Base-by-base conservation (phyloP, 2,113 vertebrate genomes). In the Heloderma charlesbogerti region DNA sequence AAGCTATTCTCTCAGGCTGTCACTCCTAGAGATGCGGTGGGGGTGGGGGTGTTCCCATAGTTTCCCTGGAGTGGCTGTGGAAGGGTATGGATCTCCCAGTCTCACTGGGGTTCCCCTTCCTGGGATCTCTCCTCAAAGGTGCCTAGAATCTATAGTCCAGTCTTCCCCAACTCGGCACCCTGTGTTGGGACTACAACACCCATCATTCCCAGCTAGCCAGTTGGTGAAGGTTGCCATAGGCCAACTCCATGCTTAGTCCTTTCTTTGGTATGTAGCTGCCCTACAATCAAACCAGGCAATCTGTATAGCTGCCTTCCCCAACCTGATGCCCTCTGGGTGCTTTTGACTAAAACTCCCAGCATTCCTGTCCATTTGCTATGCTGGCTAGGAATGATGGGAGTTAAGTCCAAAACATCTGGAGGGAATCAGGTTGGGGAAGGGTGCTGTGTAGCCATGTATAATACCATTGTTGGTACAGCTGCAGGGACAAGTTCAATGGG, bases 21-120 rank as follows among this genome's bases (percentile, higher is more conserved):
- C 1, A 51, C 63, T 95, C 91, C 75, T 84, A 88, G 37, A 87
- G 66, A 90, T 48, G 92, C 67, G 60, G 18, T 20, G 60, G 31
- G 90, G 91, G 88, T 93, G 40, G 37, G 69, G 86, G 63, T n/a
- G 9, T 40, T 9, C 22, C 2, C 20, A 8, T 6, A 29, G 74
- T 18, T 67, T 18, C 54, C 60, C 34, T 89, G 15, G 45, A 37
- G n/a, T 3, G 9, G 18, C 60, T 54, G 45, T 51, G 45, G 54
- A 67, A 77, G 40, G n/a, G 63, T 5, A 2, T 34, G 34, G 25
- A 12, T 72, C 37, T 84, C 34, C n/a, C 43, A 40, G 3, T 54
- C 7, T 34, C 48, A 31, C 63, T 15, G 75, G n/a, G 45, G n/a
- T 34, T 31, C 63, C 27, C 27, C 27, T 54, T 27, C 22, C 43